Base-by-base conservation (phyloP, 1,140 invertebrate species). In the Psilanteris sp. region DNA sequence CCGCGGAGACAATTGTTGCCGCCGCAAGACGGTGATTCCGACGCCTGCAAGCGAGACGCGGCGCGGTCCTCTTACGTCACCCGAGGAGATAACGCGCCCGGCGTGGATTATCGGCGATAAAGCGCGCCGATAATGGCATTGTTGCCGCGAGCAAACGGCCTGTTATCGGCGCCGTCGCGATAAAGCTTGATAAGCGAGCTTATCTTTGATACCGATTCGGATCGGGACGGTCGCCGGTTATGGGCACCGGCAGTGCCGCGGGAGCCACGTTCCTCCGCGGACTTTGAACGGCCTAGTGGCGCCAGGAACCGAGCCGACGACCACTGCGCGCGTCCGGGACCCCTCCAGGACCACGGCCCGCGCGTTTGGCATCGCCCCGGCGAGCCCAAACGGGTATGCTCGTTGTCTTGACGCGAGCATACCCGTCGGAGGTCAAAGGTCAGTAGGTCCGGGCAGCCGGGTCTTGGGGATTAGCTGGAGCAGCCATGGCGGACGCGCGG, bases 11-110 rank as follows among this genome's bases (percentile, higher is more conserved):
- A 48, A 18, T 61, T 44, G 32, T 43, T 54, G 26, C 7, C 34
- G 13, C 29, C 41, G 36, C 43, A 52, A 44, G 13, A 36, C 44
- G 80, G 85, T 85, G 85, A 86, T 84, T 86, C 83, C 81, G 83
- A 86, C 81, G 85, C 84, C 76, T 72, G 84, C 71, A 81, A 74
- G 48, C 39, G 44, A 75, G 46, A 50, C 57, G 54, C 37, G 9
- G 10, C 18, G 13, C 39, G n/a, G 26, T 46, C 52, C 41, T 37
- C 41, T 70, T 39, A 50, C 64, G 62, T 50, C 44, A 61, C 2
- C 18, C n/a, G n/a, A n/a, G 24, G 32, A 52, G 55, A 62, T 57
- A 61, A 1, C 27, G 8, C 20, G 4, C 14, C 39, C 8, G 18
- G 18, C 18, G 15, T 3, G 8, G 10, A 43, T 31, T 57, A 9